Evolutionary conservation across 2,797 vertebrate genomes (phyloP).

Genomic region (Loris lydekkerianus): DNA sequence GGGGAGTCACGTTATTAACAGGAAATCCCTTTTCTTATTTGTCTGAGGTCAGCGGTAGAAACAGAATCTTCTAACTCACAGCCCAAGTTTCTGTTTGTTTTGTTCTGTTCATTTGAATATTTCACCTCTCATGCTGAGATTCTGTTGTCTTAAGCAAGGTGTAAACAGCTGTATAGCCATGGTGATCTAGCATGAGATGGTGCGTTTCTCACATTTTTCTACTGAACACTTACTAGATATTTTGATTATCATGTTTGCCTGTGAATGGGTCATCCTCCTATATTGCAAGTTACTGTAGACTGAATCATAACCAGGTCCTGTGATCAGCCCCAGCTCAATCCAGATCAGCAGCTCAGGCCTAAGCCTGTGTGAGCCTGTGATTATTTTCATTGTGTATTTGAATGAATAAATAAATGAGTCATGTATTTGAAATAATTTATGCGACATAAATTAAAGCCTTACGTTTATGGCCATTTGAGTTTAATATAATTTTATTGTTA

Average conservation of each 20-base stretch:
- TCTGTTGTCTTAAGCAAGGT: neutral
- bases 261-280: neutral
- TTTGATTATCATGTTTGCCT: neutral
- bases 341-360: neutral
- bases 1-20: neutral
- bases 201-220: neutral
- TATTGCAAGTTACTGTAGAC: neutral
- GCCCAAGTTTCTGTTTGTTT: neutral
- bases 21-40: neutral
- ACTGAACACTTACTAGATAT: neutral
- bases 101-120: neutral
- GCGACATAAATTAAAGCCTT: neutral
- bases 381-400: slow-evolving; percentile 2
- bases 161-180: neutral
- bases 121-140: neutral
- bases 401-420: neutral
- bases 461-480: slow-evolving; percentile 7
- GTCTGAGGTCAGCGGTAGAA: neutral
- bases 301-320: neutral
- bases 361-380: neutral
- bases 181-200: neutral
- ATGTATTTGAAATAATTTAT: slow-evolving; percentile 34
- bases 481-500: slow-evolving; percentile 9
- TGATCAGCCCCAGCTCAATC: neutral
- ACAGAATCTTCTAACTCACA: neutral